These are phyloP conservation scores for Drosophila azteca DNA, from an alignment of 1,140 invertebrate species.

Conservation along the genomic window DNA sequence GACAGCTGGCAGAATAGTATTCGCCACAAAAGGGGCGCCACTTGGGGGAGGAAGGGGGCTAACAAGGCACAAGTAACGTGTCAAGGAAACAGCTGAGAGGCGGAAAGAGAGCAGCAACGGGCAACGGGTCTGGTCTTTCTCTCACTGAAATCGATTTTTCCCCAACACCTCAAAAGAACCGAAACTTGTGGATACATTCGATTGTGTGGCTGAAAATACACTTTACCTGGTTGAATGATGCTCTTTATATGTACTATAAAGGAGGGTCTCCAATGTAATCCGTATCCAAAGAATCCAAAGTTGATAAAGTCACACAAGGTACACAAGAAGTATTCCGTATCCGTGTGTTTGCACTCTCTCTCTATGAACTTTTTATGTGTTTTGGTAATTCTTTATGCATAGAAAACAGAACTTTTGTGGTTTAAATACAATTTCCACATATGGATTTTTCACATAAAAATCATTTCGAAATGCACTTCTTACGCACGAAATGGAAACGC, in stretches of 20 bases:
- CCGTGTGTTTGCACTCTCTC: neutral
- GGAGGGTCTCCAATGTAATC: too few species aligned
- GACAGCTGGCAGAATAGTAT: conserved; percentile 26
- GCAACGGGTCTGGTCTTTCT: conserved; percentile 3
- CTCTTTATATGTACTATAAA: too few species aligned
- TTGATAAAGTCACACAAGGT: too few species aligned
- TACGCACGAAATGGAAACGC: conserved; percentile 58
- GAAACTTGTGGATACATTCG: conserved; percentile 43
- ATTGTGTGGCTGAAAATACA: conserved; percentile 10
- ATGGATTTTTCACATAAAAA: conserved; percentile 43
- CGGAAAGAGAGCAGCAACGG: conserved; percentile 42
- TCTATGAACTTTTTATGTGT: neutral
- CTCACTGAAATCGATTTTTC: conserved; percentile 47
- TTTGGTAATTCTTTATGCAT: conserved; percentile 30
- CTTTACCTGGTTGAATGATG: conserved; percentile 36
- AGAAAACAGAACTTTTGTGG: conserved; percentile 23
- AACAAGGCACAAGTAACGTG: conserved; percentile 49
- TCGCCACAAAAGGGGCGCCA: neutral
- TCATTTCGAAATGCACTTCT: conserved; percentile 61
- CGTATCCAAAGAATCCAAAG: too few species aligned
- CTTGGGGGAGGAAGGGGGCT: conserved; percentile 19
- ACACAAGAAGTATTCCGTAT: too few species aligned
- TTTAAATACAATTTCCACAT: conserved; percentile 39
- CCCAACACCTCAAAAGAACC: conserved; percentile 10
- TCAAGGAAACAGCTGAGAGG: conserved; percentile 60